phyloP scores from a whole-genome alignment of 2,888 invertebrate genomes.

The Lepidochrysops patricia region DNA sequence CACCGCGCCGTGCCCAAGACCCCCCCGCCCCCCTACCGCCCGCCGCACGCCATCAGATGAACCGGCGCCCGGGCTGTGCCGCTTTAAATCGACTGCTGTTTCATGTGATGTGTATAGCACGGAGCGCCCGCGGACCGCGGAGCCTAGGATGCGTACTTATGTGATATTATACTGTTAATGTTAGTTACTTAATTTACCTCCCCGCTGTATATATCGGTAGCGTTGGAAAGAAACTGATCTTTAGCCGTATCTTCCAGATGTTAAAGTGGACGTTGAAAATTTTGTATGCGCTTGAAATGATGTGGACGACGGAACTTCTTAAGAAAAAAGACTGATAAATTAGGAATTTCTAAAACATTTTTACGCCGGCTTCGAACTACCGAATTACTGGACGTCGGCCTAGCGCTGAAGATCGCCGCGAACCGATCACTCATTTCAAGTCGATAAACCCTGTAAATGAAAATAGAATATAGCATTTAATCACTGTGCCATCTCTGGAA shows the following conservation, averaged over 20 bases:
- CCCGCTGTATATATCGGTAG: slow-evolving; percentile 47
- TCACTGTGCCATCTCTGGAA: slow-evolving; percentile 17
- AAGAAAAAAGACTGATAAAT: slow-evolving; percentile 10
- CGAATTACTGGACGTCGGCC: not conserved
- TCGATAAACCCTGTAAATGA: not conserved
- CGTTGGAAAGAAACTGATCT: slow-evolving; percentile 7
- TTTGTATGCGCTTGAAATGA: slow-evolving; percentile 6
- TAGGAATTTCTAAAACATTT: slow-evolving; percentile 14
- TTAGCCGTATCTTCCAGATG: slow-evolving; percentile 14
- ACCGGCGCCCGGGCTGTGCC: slow-evolving; percentile 38
- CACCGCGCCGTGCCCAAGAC: slow-evolving; percentile 59
- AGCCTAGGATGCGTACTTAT: slow-evolving; percentile 64
- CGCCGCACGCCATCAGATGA: slow-evolving; percentile 69
- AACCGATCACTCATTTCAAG: slow-evolving; percentile 7
- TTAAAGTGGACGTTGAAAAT: slow-evolving; percentile 4
- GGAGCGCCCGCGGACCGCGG: slow-evolving; percentile 15
- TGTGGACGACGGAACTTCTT: not conserved
- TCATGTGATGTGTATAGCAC: slow-evolving; percentile 49
- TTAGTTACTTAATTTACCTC: slow-evolving; percentile 55
- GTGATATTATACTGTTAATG: slow-evolving; percentile 61
- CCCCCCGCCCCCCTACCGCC: slow-evolving; percentile 68
- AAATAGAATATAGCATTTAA: slow-evolving; percentile 16
- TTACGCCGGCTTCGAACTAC: not conserved
- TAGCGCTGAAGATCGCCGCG: too few relatives aligned
- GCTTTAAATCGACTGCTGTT: slow-evolving; percentile 70